Evolutionary conservation across 2,113 vertebrate genomes (phyloP), one percentile per base, ranked within the genome.

Genomic region (zebrafish (Danio rerio)): DNA sequence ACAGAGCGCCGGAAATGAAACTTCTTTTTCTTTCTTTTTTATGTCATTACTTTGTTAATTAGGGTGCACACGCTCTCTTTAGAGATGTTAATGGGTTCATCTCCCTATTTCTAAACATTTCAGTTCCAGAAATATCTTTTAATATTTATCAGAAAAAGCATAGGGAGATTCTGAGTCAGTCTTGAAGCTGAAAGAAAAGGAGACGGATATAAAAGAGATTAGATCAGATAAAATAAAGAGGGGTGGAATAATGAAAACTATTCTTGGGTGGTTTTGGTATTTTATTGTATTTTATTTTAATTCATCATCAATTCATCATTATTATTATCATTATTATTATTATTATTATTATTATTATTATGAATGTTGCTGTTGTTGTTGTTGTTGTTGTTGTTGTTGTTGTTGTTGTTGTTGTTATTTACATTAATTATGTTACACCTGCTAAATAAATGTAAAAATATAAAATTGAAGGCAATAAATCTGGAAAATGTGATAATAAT

Each of bases 31-130:
- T 53, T 63, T 78, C 50, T 81, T 62, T 78, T 83, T 79, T 68
- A 52, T 72, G 65, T 76, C 83, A 80, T 84, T 87, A 80, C 49
- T 80, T 65, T 71, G 75, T 56, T 87, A 87, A 84, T 87, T 87
- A 84, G 80, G 62, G 63, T 55, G 80, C 61, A 63, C 15, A 12
- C n/a, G 7, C 69, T 76, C 53, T 62, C 76, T 79, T 80, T 80
- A 76, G 49, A 52, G 20, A 76, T 56, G 43, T 76, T 83, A 75
- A 86, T 82, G 65, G 75, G 70, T 61, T 75, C 61, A 80, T 80
- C 50, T 80, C 66, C 12, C 18, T 31, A 55, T 81, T 75, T 80
- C 42, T 73, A 82, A 82, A 79, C 55, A 80, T 68, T 42, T 79
- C 75, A 63, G 68, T 74, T 72, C 52, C 53, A 82, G 73, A 79